Evolutionary conservation across 2,888 invertebrate species (phyloP).

Genomic region (Lissocephala sabroskyi): DNA sequence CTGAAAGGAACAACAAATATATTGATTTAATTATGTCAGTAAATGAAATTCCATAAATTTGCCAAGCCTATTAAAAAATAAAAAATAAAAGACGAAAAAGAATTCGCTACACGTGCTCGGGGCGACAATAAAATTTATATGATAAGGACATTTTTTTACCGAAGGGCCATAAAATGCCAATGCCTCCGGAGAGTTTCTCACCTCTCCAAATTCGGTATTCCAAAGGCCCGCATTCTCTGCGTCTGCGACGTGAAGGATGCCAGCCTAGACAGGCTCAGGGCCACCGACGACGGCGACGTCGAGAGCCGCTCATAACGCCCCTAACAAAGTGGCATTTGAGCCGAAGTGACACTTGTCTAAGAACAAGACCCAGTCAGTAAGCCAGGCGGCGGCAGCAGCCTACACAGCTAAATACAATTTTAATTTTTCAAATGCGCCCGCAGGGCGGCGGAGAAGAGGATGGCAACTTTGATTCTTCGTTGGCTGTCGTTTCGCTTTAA

Average conservation of each 20-base stretch:
- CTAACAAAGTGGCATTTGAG: constrained; percentile 5
- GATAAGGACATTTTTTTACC: too few relatives aligned
- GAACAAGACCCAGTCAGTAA: too few relatives aligned
- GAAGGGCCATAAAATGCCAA: constrained; percentile 3
- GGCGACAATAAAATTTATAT: not conserved
- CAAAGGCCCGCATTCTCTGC: too few relatives aligned
- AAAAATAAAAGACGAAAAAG: too few relatives aligned
- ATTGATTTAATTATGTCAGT: not conserved
- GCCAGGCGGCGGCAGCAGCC: too few relatives aligned
- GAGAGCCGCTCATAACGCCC: not conserved
- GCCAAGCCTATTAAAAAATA: too few relatives aligned
- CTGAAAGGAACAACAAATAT: not conserved
- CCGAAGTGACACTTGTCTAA: constrained; percentile 4
- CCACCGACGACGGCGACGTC: not conserved
- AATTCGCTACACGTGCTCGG: too few relatives aligned
- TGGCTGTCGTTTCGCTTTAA: not conserved
- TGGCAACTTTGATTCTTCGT: not conserved
- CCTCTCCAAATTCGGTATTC: not conserved
- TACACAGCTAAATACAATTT: constrained; percentile 1
- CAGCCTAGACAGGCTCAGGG: too few relatives aligned
- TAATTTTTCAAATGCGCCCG: not conserved
- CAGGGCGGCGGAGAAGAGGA: too few relatives aligned
- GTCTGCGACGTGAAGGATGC: too few relatives aligned
- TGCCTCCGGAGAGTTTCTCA: not conserved
- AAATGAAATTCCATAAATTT: not conserved